Evolutionary conservation across 35 echinoderm and acorn worm genomes (phyloP).

Genomic region (Lytechinus pictus): DNA sequence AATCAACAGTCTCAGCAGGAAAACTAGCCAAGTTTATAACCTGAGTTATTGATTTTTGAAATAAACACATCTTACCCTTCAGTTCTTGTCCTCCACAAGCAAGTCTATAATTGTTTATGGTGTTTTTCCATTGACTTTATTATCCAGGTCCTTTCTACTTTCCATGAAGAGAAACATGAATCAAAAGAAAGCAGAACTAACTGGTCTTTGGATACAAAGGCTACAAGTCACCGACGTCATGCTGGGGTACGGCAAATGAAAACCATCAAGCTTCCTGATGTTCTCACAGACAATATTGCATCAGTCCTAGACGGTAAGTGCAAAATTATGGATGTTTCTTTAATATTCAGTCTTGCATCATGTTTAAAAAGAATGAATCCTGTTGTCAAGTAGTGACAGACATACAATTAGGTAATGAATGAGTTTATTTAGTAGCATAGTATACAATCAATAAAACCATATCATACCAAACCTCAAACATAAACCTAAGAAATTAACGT

Average conservation of each 20-base stretch:
- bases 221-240: conserved; percentile 34
- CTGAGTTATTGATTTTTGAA: too few species aligned
- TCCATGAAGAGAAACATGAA: background rate
- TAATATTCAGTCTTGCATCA: background rate
- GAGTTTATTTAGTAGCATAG: background rate
- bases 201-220: background rate
- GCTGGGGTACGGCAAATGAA: conserved; percentile 66
- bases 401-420: background rate
- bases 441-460: background rate
- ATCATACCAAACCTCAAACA: background rate
- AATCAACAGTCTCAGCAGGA: too few species aligned
- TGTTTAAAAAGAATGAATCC: background rate
- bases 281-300: conserved; percentile 32
- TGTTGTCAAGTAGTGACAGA: background rate
- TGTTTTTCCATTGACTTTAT: background rate
- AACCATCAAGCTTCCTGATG: conserved; percentile 60
- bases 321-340: background rate
- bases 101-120: too few species aligned
- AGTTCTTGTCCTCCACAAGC: too few species aligned
- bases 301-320: background rate
- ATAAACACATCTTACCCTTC: too few species aligned
- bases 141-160: background rate
- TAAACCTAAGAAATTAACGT: too few species aligned
- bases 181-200: background rate
- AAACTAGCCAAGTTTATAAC: too few species aligned